Conservation (phyloP, 2,888 invertebrate species). For the Taphrorychus bicolor region DNA sequence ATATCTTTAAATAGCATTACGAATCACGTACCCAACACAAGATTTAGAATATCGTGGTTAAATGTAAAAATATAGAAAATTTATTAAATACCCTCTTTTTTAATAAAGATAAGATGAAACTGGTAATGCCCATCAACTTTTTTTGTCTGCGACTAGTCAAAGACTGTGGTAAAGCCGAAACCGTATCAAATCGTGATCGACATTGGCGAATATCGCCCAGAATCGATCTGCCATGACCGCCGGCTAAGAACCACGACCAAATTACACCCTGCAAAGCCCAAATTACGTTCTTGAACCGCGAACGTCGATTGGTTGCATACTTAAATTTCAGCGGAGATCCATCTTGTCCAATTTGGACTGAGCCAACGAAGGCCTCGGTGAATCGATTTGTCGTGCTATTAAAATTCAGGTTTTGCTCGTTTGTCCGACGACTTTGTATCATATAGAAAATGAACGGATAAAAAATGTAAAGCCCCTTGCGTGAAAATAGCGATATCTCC, state of each 20-base stretch:
- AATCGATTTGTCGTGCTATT: conserved; percentile 7
- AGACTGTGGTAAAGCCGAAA: conserved; percentile 23
- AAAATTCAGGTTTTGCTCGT: conserved; percentile 1
- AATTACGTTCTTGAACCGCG: conserved; percentile 27
- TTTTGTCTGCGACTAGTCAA: not conserved
- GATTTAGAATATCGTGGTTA: too few relatives aligned
- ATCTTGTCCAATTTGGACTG: conserved; percentile 33
- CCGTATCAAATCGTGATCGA: conserved; percentile 40
- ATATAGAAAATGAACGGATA: conserved; percentile 11
- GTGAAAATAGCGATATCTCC: conserved; percentile 35
- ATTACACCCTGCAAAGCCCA: conserved; percentile 34
- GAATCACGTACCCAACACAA: too few relatives aligned
- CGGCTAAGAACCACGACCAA: conserved; percentile 35
- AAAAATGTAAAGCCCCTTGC: conserved; percentile 26
- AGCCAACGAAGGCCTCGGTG: not conserved
- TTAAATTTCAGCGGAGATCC: conserved; percentile 36
- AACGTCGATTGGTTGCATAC: conserved; percentile 37
- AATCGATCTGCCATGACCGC: conserved; percentile 30
- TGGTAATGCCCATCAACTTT: not conserved
- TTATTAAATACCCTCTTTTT: too few relatives aligned
- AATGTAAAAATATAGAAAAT: too few relatives aligned
- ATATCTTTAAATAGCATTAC: too few relatives aligned
- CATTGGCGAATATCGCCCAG: conserved; percentile 36
- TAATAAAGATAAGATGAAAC: not conserved
- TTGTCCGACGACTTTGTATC: not conserved